phyloP scores from a whole-genome alignment of 2,797 vertebrate genomes.

The Schizopygopsis pylzovi region DNA sequence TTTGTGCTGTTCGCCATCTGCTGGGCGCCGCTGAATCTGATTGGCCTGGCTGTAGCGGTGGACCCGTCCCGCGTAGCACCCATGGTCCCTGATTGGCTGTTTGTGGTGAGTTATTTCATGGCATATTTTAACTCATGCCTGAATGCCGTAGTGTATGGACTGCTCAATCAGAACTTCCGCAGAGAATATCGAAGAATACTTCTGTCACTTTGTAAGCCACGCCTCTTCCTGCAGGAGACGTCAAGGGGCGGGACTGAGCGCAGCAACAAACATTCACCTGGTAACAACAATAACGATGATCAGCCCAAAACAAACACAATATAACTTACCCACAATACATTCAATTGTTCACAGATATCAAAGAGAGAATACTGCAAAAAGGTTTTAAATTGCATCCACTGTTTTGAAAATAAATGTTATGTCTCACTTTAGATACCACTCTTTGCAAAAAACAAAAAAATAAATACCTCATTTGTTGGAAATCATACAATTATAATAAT shows the following conservation, averaged over 20 bases:
- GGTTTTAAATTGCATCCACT: neutral
- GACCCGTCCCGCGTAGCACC: conserved; percentile 79
- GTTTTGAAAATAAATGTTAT: neutral
- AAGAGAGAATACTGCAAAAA: conserved; percentile 25
- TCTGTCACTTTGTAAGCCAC: conserved; percentile 81
- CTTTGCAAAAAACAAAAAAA: neutral
- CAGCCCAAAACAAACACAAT: conserved; percentile 78
- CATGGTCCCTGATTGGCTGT: conserved; percentile 84
- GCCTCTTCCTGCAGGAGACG: conserved; percentile 80
- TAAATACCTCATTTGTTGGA: conserved; percentile 6
- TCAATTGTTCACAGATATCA: neutral
- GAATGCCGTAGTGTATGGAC: conserved; percentile 87
- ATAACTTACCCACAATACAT: conserved; percentile 62
- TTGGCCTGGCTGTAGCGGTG: conserved; percentile 84
- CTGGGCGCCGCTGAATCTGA: conserved; percentile 88
- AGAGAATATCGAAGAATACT: conserved; percentile 87
- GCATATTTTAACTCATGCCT: conserved; percentile 93
- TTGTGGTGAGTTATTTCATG: conserved; percentile 88
- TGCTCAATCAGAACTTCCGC: conserved; percentile 90
- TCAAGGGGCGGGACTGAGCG: conserved; percentile 82
- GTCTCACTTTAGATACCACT: conserved; percentile 5
- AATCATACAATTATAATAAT: neutral
- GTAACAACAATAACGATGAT: conserved; percentile 85
- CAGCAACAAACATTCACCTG: conserved; percentile 83
- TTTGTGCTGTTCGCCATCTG: conserved; percentile 90